phyloP scores from a whole-genome alignment of 2,797 vertebrate genomes.

The Erpetoichthys calabaricus region DNA sequence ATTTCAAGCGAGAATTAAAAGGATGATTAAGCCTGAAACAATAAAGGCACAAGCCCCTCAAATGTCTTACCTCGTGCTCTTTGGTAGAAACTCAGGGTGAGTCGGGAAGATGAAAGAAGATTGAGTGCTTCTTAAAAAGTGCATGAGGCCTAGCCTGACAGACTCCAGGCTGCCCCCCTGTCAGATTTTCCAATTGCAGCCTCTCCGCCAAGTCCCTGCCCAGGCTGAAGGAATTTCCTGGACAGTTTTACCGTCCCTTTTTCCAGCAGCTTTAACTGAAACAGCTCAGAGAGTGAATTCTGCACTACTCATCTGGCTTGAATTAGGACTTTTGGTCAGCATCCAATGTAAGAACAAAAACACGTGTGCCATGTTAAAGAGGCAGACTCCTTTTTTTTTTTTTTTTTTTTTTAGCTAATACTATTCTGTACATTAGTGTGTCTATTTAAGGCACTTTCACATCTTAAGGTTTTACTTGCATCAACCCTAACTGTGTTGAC shows the following conservation, averaged over 20 bases:
- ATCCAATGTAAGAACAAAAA: slow-evolving; percentile 65
- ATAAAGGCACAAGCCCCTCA: too few relatives aligned
- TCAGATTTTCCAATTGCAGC: slow-evolving; percentile 82
- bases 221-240: slow-evolving; percentile 78
- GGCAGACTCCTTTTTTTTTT: slow-evolving; percentile 24
- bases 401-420: too few relatives aligned
- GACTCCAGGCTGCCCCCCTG: slow-evolving; percentile 42
- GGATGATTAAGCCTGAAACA: too few relatives aligned
- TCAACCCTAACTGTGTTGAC: too few relatives aligned
- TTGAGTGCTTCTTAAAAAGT: slow-evolving; percentile 25
- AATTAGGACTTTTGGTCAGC: slow-evolving; percentile 52
- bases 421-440: too few relatives aligned
- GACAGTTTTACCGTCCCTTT: slow-evolving; percentile 49
- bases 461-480: too few relatives aligned
- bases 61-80: slow-evolving; percentile 67
- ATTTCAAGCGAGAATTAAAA: too few relatives aligned
- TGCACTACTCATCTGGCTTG: slow-evolving; percentile 43
- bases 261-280: slow-evolving; percentile 45
- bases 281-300: slow-evolving; percentile 46
- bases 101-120: slow-evolving; percentile 32
- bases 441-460: too few relatives aligned
- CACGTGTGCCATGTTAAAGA: slow-evolving; percentile 42
- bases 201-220: slow-evolving; percentile 65
- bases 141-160: slow-evolving; percentile 60
- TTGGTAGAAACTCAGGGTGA: slow-evolving; percentile 17